These are phyloP conservation scores for Helarctos malayanus DNA, from an alignment of 2,797 vertebrate species.

Conservation along the genomic window DNA sequence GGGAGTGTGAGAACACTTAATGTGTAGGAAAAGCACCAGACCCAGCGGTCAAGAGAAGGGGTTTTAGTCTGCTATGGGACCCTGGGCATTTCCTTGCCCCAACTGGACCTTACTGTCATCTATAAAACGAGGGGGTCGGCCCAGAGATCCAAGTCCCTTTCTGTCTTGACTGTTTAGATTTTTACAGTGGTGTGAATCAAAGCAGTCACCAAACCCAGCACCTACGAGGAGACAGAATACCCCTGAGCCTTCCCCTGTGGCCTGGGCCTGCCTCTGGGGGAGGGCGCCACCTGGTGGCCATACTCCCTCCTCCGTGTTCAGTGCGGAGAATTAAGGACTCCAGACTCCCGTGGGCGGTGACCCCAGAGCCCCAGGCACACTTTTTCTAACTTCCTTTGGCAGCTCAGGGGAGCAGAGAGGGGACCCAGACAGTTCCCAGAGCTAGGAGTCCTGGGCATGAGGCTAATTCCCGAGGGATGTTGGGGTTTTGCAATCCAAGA, in stretches of 20 bases:
- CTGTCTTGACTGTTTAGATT: not conserved
- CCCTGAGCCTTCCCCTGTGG: rapidly evolving
- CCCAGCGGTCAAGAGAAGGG: not conserved
- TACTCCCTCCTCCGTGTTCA: not conserved
- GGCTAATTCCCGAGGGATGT: not conserved
- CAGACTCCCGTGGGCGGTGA: not conserved
- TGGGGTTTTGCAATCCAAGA: not conserved
- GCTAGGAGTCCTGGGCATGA: not conserved
- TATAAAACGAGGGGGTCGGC: not conserved
- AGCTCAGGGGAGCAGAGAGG: not conserved
- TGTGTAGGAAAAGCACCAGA: not conserved
- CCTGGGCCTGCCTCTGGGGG: not conserved
- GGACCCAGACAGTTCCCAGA: not conserved
- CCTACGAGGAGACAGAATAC: not conserved
- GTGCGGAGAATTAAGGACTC: not conserved
- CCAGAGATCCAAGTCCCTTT: not conserved
- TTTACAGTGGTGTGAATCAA: not conserved
- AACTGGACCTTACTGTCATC: not conserved
- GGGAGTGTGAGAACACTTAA: not conserved
- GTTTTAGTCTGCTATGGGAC: not conserved
- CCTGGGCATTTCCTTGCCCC: not conserved
- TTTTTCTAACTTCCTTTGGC: not conserved
- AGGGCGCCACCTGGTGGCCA: slow-evolving; percentile 76
- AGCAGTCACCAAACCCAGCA: not conserved
- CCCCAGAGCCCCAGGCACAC: not conserved